These are phyloP conservation scores for Morinoia aosen DNA, from an alignment of 2,888 invertebrate species.

Conservation along the genomic window DNA sequence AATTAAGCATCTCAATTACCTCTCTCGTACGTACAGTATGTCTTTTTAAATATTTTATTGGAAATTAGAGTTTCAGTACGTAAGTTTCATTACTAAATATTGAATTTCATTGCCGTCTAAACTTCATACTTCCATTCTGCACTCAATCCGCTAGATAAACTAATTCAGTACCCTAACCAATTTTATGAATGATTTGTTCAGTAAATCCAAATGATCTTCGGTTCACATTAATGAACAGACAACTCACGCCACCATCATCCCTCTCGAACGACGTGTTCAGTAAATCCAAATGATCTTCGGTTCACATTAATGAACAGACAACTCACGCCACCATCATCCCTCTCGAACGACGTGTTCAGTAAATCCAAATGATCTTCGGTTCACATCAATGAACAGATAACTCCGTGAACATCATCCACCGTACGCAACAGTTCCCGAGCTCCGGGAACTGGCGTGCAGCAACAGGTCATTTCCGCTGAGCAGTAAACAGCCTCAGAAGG, in stretches of 20 bases:
- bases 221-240: not conserved
- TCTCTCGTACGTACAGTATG: no score
- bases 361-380: not conserved
- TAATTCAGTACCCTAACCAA: not conserved
- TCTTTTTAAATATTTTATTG: no score
- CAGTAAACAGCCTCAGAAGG: not conserved
- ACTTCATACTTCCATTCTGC: no score
- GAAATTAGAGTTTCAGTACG: no score
- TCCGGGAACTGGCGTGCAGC: not conserved
- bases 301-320: not conserved
- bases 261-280: not conserved
- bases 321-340: not conserved
- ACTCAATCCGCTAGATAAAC: not conserved
- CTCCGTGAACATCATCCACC: not conserved
- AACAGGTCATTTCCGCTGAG: not conserved
- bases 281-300: not conserved
- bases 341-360: not conserved
- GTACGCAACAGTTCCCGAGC: not conserved
- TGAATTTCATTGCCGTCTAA: no score
- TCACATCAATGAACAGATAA: not conserved
- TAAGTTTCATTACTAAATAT: no score
- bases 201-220: not conserved
- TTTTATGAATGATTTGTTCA: not conserved
- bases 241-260: not conserved
- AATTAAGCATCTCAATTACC: no score